Evolutionary conservation across 2,888 invertebrate genomes (phyloP).

Genomic region (Thumatha senex): DNA sequence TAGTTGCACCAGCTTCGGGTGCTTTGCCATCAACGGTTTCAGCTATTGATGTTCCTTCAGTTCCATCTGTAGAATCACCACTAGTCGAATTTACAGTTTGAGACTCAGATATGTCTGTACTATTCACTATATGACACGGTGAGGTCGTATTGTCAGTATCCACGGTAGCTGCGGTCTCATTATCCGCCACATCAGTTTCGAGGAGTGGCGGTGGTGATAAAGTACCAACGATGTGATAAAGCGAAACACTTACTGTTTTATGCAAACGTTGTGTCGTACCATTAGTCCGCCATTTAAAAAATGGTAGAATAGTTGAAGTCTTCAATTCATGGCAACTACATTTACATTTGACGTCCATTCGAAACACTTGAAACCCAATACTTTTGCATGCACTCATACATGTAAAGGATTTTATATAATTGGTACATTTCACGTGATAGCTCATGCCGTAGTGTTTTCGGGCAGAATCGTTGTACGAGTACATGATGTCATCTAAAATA

Average conservation of each 20-base stretch:
- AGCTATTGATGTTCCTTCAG: too few species aligned
- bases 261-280: conserved; percentile 52
- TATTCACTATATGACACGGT: neutral
- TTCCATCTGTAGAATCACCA: too few species aligned
- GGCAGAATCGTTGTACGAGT: conserved; percentile 13
- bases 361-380: conserved; percentile 58
- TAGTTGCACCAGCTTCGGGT: too few species aligned
- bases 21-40: too few species aligned
- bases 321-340: conserved; percentile 65
- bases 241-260: conserved; percentile 49
- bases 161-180: neutral
- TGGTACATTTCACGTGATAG: conserved; percentile 47
- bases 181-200: neutral
- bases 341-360: conserved; percentile 52
- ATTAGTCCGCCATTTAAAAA: conserved; percentile 62
- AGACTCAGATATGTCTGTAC: neutral
- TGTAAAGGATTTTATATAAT: conserved; percentile 57
- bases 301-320: conserved; percentile 56
- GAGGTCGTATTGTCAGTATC: neutral
- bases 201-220: conserved; percentile 39
- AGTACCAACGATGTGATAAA: conserved; percentile 60
- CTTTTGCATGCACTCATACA: conserved; percentile 68
- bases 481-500: conserved; percentile 34
- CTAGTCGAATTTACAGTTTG: neutral
- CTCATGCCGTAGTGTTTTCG: conserved; percentile 66